These are phyloP conservation scores for Phoxinus phoxinus DNA, from an alignment of 2,113 vertebrate genomes.

Conservation along the genomic window DNA sequence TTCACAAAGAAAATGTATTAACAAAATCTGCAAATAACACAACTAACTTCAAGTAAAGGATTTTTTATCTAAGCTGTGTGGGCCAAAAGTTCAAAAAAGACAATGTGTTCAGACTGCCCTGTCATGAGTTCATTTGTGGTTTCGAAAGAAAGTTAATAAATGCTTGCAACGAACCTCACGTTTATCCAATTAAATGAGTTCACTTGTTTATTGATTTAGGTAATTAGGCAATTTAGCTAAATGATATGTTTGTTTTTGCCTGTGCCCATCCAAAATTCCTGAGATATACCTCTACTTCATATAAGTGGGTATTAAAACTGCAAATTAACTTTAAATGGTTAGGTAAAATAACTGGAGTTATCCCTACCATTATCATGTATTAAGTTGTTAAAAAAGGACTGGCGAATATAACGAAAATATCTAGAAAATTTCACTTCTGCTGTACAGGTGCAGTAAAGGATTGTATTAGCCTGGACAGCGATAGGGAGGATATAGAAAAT, in stretches of 20 bases:
- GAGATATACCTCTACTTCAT: slow-evolving; percentile 28
- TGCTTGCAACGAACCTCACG: slow-evolving; percentile 1
- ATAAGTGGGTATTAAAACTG: slow-evolving; percentile 18
- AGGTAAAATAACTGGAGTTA: not conserved
- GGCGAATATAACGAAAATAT: not conserved
- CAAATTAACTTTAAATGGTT: not conserved
- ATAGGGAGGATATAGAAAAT: not conserved
- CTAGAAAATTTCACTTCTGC: slow-evolving; percentile 3
- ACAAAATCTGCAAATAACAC: slow-evolving; percentile 47
- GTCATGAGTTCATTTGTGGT: slow-evolving; percentile 24
- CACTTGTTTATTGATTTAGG: slow-evolving; percentile 22
- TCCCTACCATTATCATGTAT: not conserved
- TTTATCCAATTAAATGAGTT: slow-evolving; percentile 11
- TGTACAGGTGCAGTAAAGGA: slow-evolving; percentile 2
- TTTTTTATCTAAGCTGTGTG: slow-evolving; percentile 35
- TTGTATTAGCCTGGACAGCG: not conserved
- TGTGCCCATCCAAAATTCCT: slow-evolving; percentile 34
- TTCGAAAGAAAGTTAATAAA: not conserved
- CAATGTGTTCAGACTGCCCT: not conserved
- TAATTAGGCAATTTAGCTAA: slow-evolving; percentile 38
- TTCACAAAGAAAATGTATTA: slow-evolving; percentile 43
- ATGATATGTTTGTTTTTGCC: slow-evolving; percentile 35
- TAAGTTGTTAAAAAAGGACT: not conserved
- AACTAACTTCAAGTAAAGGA: slow-evolving; percentile 39
- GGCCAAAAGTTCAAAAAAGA: slow-evolving; percentile 16